A percentile compares a stretch with the other conserved stretches of the same genome.
These are phyloP conservation scores for Drosophila kikkawai DNA, from an alignment of 1,140 invertebrate genomes.

Conservation along the genomic window DNA sequence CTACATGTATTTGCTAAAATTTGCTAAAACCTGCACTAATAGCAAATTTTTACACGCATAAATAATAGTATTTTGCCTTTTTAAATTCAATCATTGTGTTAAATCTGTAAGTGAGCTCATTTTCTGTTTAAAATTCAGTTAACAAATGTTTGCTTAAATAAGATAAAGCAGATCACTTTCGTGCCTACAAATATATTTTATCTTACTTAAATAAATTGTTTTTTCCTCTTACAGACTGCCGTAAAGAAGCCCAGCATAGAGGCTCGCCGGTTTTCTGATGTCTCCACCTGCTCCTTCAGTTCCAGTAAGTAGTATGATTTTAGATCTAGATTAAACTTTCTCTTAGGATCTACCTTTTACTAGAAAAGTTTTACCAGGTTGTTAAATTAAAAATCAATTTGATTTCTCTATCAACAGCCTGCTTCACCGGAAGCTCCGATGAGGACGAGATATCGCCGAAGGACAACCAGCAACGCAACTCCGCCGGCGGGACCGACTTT, in stretches of 20 bases:
- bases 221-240: slow-evolving; percentile 39
- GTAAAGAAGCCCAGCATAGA: slow-evolving; percentile 87
- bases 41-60: not conserved
- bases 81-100: not conserved
- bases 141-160: not conserved
- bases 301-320: slow-evolving; percentile 88
- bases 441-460: slow-evolving; percentile 89
- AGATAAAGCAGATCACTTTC: slow-evolving; percentile 1
- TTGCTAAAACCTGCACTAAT: not conserved
- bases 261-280: slow-evolving; percentile 94
- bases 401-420: slow-evolving; percentile 86
- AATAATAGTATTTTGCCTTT: not conserved
- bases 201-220: not conserved
- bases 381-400: slow-evolving; percentile 77
- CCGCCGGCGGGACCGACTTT: slow-evolving; percentile 92
- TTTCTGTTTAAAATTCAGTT: not conserved
- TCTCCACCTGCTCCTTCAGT: slow-evolving; percentile 96
- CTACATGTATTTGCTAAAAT: not conserved
- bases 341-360: not conserved
- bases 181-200: not conserved
- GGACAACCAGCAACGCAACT: slow-evolving; percentile 92
- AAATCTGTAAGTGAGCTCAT: slow-evolving; percentile 4
- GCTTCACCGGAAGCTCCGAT: slow-evolving; percentile 95
- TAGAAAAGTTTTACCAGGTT: not conserved
- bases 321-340: not conserved